Conservation (phyloP, 2,888 invertebrate genomes). For the Carterocephalus palaemon region DNA sequence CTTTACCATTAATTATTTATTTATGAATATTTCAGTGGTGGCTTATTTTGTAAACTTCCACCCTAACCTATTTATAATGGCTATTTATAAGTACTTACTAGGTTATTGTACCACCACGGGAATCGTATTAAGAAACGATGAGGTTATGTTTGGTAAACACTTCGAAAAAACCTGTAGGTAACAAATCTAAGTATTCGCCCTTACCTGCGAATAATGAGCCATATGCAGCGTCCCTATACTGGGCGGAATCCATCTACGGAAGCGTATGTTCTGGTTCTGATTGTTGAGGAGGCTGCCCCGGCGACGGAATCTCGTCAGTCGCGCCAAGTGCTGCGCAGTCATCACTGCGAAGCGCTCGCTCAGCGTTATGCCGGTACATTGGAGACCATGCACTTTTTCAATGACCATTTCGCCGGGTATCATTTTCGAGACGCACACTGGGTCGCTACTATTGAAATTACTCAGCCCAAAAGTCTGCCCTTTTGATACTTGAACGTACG, state of each 20-base stretch:
- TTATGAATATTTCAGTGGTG: too few species aligned
- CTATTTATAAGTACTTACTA: too few species aligned
- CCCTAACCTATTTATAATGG: too few species aligned
- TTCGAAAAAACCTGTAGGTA: too few species aligned
- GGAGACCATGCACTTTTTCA: conserved; percentile 63
- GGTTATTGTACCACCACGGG: too few species aligned
- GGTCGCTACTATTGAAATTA: neutral
- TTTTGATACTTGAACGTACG: conserved; percentile 3
- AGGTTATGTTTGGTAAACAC: too few species aligned
- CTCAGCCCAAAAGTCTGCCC: neutral
- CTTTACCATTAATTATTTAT: too few species aligned
- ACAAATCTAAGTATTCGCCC: too few species aligned
- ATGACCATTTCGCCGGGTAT: conserved; percentile 47
- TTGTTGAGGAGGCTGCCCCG: too few species aligned
- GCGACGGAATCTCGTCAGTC: conserved; percentile 36
- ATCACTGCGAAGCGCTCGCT: conserved; percentile 59
- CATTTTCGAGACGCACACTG: conserved; percentile 26
- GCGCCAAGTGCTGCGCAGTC: conserved; percentile 36
- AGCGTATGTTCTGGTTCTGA: neutral
- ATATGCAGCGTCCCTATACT: neutral
- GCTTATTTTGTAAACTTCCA: too few species aligned
- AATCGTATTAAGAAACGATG: too few species aligned
- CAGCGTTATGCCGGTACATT: conserved; percentile 62
- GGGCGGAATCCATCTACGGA: neutral
- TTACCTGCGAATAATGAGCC: conserved; percentile 1